Evolutionary conservation across 2,113 vertebrate species (phyloP).

Genomic region (Thunnus thynnus): DNA sequence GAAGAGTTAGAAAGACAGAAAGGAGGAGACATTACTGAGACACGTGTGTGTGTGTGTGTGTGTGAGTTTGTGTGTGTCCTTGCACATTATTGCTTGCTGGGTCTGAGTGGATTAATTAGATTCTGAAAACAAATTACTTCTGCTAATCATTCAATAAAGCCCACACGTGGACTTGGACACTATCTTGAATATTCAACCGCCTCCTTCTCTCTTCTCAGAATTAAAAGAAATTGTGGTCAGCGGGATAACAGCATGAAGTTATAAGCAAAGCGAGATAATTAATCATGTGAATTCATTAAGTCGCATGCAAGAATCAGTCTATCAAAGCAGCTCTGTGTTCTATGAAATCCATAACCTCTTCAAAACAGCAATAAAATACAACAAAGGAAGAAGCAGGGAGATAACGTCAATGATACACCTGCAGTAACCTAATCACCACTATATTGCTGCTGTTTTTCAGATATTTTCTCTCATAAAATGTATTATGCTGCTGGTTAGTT

Average conservation of each 20-base stretch:
- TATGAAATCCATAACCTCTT: conserved; percentile 44
- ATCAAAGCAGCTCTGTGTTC: conserved; percentile 43
- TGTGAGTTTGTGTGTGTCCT: conserved; percentile 44
- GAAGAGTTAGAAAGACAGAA: conserved; percentile 15
- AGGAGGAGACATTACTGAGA: conserved; percentile 8
- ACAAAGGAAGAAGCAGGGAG: conserved; percentile 16
- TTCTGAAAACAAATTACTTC: conserved; percentile 83
- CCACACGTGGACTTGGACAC: conserved; percentile 67
- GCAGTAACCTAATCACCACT: conserved; percentile 29
- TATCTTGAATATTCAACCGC: conserved; percentile 74
- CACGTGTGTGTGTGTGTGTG: neutral
- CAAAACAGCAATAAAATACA: conserved; percentile 45
- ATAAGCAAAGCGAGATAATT: conserved; percentile 66
- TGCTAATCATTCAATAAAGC: conserved; percentile 81
- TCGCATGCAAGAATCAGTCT: conserved; percentile 47
- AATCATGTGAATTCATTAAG: conserved; percentile 71
- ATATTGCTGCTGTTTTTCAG: conserved; percentile 15
- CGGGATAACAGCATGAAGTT: conserved; percentile 60
- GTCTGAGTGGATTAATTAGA: conserved; percentile 80
- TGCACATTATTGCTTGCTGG: conserved; percentile 62
- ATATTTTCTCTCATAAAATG: conserved; percentile 1
- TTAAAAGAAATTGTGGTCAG: conserved; percentile 70
- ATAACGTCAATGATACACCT: conserved; percentile 2
- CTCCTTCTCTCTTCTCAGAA: conserved; percentile 30
- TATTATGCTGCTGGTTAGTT: conserved; percentile 3